phyloP scores from a whole-genome alignment of 2,113 vertebrate genomes.

The Oxyura jamaicensis region DNA sequence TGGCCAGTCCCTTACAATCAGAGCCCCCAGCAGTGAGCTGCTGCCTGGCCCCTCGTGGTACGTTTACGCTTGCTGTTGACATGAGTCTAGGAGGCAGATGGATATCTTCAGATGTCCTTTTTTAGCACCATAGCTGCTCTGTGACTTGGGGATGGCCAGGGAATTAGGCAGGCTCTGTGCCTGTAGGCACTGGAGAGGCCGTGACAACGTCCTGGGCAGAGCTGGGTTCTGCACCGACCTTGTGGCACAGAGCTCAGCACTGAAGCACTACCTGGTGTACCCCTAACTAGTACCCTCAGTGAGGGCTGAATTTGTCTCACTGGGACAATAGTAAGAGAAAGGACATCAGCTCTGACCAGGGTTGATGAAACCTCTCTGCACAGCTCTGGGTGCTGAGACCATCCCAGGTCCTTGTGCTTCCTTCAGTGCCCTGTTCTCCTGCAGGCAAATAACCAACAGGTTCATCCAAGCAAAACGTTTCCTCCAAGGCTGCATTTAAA shows the following conservation, averaged over 20 bases:
- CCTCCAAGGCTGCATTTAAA: slow-evolving; percentile 1
- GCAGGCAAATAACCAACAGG: background rate
- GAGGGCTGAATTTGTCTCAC: background rate
- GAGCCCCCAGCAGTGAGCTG: background rate
- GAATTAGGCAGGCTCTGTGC: accelerated
- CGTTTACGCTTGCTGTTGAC: background rate
- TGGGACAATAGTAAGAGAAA: background rate
- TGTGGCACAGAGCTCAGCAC: background rate
- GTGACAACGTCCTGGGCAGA: accelerated
- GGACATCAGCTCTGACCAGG: background rate
- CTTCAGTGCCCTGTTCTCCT: slow-evolving; percentile 8
- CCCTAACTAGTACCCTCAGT: background rate
- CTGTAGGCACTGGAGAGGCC: background rate
- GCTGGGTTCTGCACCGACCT: background rate
- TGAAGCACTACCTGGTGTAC: background rate
- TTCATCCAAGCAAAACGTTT: slow-evolving; percentile 52
- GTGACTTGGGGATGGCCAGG: background rate
- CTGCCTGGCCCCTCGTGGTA: background rate
- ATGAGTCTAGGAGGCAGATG: background rate
- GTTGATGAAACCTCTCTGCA: background rate
- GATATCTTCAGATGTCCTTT: background rate
- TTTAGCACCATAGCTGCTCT: background rate
- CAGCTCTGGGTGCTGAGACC: background rate
- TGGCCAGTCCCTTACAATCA: accelerated
- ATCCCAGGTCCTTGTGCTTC: background rate